phyloP scores from a whole-genome alignment of 2,888 invertebrate genomes.

The Neoscelio sp. region DNA sequence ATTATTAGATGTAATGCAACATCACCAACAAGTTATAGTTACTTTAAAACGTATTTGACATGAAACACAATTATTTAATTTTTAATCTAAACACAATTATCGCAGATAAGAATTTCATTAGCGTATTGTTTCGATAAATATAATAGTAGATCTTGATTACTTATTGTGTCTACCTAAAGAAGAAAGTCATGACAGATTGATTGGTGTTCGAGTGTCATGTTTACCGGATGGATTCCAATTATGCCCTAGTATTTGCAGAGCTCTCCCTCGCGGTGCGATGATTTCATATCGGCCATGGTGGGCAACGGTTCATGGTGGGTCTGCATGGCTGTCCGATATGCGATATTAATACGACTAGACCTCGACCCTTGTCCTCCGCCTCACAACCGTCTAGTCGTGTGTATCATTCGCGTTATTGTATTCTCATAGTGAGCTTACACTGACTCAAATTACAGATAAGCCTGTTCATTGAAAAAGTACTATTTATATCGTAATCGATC shows the following conservation, averaged over 20 bases:
- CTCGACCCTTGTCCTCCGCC: conserved; percentile 70
- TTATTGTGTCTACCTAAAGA: conserved; percentile 53
- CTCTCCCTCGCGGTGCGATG: conserved; percentile 80
- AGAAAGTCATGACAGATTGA: conserved; percentile 79
- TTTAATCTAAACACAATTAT: neutral
- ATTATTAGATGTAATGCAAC: too few relatives aligned
- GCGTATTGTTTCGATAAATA: neutral
- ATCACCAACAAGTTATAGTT: too few relatives aligned
- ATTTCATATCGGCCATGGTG: conserved; percentile 77
- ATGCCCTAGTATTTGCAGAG: conserved; percentile 81
- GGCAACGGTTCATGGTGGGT: conserved; percentile 64
- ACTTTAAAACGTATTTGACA: too few relatives aligned
- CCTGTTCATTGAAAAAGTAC: conserved; percentile 60
- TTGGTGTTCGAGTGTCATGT: conserved; percentile 78
- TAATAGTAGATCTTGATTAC: conserved; percentile 25
- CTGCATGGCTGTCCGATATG: conserved; percentile 79
- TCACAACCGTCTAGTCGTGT: conserved; percentile 63
- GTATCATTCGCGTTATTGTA: conserved; percentile 68
- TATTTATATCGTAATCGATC: conserved; percentile 52
- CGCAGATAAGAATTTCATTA: neutral
- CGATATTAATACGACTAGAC: conserved; percentile 82
- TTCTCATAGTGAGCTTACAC: conserved; percentile 65
- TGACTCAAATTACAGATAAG: conserved; percentile 67
- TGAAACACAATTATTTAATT: too few relatives aligned
- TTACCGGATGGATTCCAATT: conserved; percentile 82